Conservation (phyloP, 2,888 invertebrate genomes). For the Pandemis cinnamomeana region DNA sequence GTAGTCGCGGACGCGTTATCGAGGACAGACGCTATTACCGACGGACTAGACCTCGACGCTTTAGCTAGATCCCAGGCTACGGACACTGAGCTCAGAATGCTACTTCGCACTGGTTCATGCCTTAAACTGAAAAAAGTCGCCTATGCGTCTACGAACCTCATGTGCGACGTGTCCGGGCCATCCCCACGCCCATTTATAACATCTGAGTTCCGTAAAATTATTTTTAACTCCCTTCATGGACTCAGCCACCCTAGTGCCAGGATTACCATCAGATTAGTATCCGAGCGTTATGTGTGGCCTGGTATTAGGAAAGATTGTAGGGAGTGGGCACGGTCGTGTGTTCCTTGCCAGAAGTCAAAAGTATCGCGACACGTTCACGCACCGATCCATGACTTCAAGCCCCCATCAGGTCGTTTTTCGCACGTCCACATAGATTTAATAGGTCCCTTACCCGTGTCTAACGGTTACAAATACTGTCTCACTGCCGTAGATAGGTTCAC, state of each 20-base stretch:
- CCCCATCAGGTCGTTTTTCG: neutral
- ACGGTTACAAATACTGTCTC: slow-evolving; percentile 6
- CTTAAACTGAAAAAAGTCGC: no score
- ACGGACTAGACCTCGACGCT: no score
- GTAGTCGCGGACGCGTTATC: no score
- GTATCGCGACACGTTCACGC: no score
- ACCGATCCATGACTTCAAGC: no score
- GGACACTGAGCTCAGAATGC: no score
- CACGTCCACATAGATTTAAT: slow-evolving; percentile 1
- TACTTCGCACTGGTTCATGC: no score
- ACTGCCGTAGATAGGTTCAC: slow-evolving; percentile 3
- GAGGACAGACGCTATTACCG: no score
- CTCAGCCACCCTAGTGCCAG: neutral
- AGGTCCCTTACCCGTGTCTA: neutral
- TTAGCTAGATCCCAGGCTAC: no score
- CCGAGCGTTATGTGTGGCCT: neutral
- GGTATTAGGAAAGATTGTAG: no score
- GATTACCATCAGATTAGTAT: neutral
- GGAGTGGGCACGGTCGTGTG: no score
- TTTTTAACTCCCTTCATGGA: neutral
- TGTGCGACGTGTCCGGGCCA: neutral
- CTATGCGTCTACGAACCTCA: neutral
- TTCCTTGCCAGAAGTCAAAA: no score
- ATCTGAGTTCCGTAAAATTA: neutral
- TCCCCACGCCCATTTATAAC: neutral